Evolutionary conservation across 35 echinoderm and acorn worm genomes (phyloP), one percentile per base, ranked within the genome.

Genomic region (Holothuria glaberrima): DNA sequence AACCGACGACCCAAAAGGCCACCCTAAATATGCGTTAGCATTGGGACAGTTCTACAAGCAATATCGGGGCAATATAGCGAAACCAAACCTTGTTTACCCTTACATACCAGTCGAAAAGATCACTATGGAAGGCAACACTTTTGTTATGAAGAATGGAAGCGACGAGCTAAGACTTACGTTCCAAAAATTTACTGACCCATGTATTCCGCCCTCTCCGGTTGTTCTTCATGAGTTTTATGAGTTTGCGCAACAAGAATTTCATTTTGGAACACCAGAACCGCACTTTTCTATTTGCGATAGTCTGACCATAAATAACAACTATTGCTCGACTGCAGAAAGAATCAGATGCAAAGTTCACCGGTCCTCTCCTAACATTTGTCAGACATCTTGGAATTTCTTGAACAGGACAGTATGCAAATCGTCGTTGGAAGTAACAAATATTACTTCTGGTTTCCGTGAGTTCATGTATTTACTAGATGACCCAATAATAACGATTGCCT

Each of bases 401-500:
- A 28, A 65, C 17, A 24, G 21, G 0, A 18, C 7, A 21, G 28
- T 28, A 0, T 65, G 62, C 28, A 28, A 65, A 1, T 24, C 62
- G 21, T 65, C 62, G 21, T 21, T 65, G 6, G 17, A 21, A 24
- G 17, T 65, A 24, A 65, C 62, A 21, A 12, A 65, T 17, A 65
- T 65, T 65, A 65, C 62, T 28, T 65, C 62, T 65, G 62, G 62
- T 65, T 20, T 65, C 28, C 62, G 21, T 65, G 62, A 65, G 21
- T 20, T 65, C 13, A 65, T 65, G 62, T 28, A 24, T 28, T 65
- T 65, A 65, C 21, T 7, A 12, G 62, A 65, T 24, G 28, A 24
- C 28, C 62, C 62, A 16, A 12, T 28, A 12, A 65, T 24, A 6
- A 18, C 28, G 21, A 17, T 65, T 65, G 62, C 62, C 7, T 65